Evolutionary conservation across 2,797 vertebrate species (phyloP).

Genomic region (Phyllotis vaccarum): DNA sequence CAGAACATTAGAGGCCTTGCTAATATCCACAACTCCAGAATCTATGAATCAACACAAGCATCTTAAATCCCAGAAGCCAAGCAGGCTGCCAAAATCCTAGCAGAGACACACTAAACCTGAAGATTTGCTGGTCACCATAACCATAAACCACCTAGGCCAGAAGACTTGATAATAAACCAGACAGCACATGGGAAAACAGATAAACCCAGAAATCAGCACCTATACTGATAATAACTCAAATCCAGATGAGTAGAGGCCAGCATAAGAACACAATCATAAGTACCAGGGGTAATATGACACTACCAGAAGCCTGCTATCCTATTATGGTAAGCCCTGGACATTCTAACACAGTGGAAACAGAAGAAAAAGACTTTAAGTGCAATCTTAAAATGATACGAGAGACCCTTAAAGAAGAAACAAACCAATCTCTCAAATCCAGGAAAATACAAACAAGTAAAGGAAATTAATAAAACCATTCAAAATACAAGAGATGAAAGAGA

Average conservation of each 20-base stretch:
- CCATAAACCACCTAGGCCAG: not conserved
- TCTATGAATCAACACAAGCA: not conserved
- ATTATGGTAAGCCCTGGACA: not conserved
- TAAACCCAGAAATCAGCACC: not conserved
- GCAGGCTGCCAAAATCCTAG: not conserved
- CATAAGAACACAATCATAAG: not conserved
- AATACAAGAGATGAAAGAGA: not conserved
- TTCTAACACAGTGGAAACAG: too few species aligned
- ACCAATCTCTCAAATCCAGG: not conserved
- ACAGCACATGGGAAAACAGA: too few species aligned
- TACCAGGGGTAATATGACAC: not conserved
- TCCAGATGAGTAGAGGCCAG: not conserved
- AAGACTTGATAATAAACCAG: too few species aligned
- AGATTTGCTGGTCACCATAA: not conserved
- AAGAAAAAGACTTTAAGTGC: not conserved
- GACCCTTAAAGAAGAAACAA: not conserved
- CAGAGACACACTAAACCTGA: not conserved
- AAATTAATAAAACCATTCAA: not conserved
- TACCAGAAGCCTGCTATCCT: too few species aligned
- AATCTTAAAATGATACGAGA: not conserved
- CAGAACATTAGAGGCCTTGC: not conserved
- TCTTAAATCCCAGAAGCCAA: not conserved
- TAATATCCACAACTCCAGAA: not conserved
- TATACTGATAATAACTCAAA: not conserved
- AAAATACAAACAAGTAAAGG: not conserved